phyloP scores from a whole-genome alignment of 2,113 vertebrate genomes.

The Tupaia chinensis region DNA sequence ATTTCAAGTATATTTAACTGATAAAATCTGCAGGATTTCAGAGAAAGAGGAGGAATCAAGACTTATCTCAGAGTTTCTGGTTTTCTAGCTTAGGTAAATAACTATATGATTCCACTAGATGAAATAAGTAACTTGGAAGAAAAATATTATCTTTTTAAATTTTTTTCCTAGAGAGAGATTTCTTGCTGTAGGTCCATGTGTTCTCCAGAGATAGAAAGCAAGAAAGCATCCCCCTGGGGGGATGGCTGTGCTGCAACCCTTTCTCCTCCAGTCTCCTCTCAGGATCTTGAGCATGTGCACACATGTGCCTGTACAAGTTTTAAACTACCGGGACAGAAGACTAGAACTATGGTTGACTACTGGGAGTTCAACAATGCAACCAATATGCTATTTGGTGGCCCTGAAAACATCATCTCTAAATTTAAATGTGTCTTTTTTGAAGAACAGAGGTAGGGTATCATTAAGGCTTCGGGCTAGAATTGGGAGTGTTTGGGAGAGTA shows the following conservation, averaged over 20 bases:
- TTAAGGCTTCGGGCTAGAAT: neutral
- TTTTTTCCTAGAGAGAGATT: no score
- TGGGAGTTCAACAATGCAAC: no score
- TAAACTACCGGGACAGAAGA: no score
- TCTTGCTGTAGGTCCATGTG: no score
- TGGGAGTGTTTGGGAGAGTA: neutral
- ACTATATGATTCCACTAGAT: neutral
- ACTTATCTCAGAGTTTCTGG: neutral
- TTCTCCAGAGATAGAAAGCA: no score
- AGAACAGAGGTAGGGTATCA: neutral
- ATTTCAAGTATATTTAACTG: neutral
- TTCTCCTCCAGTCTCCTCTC: no score
- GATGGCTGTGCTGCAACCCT: no score
- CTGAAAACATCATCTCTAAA: neutral
- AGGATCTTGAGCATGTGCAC: no score
- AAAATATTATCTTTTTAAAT: neutral
- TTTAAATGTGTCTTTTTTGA: neutral
- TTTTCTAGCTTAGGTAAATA: neutral
- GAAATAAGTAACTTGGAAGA: neutral
- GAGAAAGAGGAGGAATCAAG: neutral
- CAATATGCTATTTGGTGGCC: no score
- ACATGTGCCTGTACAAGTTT: no score
- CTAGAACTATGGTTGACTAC: no score
- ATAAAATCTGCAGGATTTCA: conserved; percentile 6
- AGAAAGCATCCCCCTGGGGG: no score